phyloP scores from a whole-genome alignment of 1,140 invertebrate genomes.

The Sarcophaga peregrina region DNA sequence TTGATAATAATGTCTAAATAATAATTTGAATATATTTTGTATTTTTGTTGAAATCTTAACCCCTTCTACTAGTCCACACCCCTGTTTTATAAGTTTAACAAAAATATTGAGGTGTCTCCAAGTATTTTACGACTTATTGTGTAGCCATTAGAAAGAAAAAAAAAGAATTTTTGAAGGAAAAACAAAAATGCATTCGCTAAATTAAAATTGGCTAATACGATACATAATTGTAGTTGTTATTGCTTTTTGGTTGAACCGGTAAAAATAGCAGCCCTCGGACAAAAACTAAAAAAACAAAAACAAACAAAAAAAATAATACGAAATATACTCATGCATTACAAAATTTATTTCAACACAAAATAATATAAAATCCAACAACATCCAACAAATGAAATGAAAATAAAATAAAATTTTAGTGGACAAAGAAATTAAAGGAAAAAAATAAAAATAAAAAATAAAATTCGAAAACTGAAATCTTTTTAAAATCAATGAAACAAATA shows the following conservation, averaged over 20 bases:
- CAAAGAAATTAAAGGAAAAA: constrained; percentile 21
- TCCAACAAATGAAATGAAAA: constrained; percentile 45
- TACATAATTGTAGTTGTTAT: constrained; percentile 28
- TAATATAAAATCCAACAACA: constrained; percentile 43
- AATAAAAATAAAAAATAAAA: background rate
- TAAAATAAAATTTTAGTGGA: constrained; percentile 34
- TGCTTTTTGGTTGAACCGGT: constrained; percentile 46
- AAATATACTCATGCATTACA: constrained; percentile 35
- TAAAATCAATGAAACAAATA: too few relatives aligned
- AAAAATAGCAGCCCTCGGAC: constrained; percentile 66
- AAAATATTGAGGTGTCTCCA: constrained; percentile 41
- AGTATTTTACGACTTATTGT: constrained; percentile 40
- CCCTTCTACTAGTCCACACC: background rate
- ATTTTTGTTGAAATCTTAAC: too few relatives aligned
- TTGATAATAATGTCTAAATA: too few relatives aligned
- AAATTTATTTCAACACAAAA: constrained; percentile 40
- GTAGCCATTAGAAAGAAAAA: constrained; percentile 36
- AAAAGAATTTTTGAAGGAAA: constrained; percentile 33
- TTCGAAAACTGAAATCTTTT: constrained; percentile 1
- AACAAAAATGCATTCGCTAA: constrained; percentile 32
- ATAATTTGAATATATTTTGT: too few relatives aligned
- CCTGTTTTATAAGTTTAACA: background rate
- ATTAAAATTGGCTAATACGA: constrained; percentile 35
- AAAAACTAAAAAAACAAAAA: constrained; percentile 47
- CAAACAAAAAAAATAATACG: constrained; percentile 10